Percentiles rank a stretch among this genome's conserved stretches.
These are phyloP conservation scores for Anolis apletophallus DNA, from an alignment of 2,797 vertebrate genomes.

Conservation along the genomic window DNA sequence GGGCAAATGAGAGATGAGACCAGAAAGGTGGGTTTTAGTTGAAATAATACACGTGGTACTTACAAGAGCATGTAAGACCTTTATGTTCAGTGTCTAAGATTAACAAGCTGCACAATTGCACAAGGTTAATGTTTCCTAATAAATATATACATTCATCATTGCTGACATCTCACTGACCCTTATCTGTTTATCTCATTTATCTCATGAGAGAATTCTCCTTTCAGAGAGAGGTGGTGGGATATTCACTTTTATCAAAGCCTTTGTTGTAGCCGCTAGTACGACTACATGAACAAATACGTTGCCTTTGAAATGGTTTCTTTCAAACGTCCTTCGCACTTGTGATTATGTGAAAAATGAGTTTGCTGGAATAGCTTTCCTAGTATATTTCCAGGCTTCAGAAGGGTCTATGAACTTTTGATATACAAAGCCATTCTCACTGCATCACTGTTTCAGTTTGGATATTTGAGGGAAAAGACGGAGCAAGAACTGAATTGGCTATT, in stretches of 20 bases:
- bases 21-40: too few species aligned
- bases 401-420: not conserved
- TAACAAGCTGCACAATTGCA: too few species aligned
- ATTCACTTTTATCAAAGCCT: not conserved
- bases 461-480: slow-evolving; percentile 3
- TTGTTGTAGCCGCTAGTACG: not conserved
- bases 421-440: slow-evolving; percentile 13
- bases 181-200: not conserved
- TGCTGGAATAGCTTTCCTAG: not conserved
- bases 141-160: not conserved
- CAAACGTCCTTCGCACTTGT: not conserved
- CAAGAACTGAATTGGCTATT: slow-evolving; percentile 33
- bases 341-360: slow-evolving; percentile 9
- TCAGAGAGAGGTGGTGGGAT: not conserved
- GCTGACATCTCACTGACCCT: not conserved
- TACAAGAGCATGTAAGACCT: too few species aligned
- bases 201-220: not conserved
- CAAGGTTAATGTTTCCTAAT: not conserved
- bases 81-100: too few species aligned
- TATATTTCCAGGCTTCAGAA: not conserved
- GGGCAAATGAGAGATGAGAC: too few species aligned
- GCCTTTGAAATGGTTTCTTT: not conserved
- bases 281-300: not conserved
- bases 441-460: not conserved
- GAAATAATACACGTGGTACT: too few species aligned